Evolutionary conservation across 1,140 invertebrate genomes (phyloP).

Genomic region (Aphaenogaster floridana): DNA sequence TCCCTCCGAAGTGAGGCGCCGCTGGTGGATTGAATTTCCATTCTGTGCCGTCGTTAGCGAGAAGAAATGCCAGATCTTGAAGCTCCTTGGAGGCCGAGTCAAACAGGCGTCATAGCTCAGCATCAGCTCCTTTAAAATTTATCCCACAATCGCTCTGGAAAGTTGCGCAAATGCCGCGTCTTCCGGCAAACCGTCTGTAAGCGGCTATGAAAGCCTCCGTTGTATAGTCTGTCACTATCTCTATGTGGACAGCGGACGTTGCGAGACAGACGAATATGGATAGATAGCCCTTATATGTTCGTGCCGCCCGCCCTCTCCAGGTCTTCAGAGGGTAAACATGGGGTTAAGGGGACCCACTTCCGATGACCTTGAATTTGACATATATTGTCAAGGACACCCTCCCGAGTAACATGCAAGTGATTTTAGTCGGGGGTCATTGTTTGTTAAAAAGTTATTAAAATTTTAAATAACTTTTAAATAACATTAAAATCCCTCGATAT

Average conservation of each 20-base stretch:
- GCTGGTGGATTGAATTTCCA: constrained; percentile 4
- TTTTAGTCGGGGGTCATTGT: too few species aligned
- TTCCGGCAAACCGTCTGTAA: constrained; percentile 6
- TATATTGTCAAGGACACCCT: too few species aligned
- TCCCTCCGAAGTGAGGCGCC: not conserved
- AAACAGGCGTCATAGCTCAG: constrained; percentile 63
- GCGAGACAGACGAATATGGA: not conserved
- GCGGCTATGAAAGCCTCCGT: not conserved
- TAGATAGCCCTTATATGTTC: not conserved
- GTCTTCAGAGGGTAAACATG: constrained; percentile 1
- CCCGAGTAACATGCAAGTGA: too few species aligned
- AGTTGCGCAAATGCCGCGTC: constrained; percentile 62
- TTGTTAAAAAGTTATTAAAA: too few species aligned
- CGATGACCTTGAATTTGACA: too few species aligned
- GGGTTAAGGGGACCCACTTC: too few species aligned
- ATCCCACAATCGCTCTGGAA: constrained; percentile 79
- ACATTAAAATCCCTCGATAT: too few species aligned
- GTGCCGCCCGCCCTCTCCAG: not conserved
- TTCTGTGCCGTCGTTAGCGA: not conserved
- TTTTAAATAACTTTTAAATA: too few species aligned
- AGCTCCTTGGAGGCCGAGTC: not conserved
- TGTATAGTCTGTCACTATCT: not conserved
- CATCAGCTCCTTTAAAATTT: constrained; percentile 79
- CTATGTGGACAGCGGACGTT: not conserved
- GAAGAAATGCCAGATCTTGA: not conserved